Conservation (phyloP, 2,888 invertebrate species). For the Folsomia candida region DNA sequence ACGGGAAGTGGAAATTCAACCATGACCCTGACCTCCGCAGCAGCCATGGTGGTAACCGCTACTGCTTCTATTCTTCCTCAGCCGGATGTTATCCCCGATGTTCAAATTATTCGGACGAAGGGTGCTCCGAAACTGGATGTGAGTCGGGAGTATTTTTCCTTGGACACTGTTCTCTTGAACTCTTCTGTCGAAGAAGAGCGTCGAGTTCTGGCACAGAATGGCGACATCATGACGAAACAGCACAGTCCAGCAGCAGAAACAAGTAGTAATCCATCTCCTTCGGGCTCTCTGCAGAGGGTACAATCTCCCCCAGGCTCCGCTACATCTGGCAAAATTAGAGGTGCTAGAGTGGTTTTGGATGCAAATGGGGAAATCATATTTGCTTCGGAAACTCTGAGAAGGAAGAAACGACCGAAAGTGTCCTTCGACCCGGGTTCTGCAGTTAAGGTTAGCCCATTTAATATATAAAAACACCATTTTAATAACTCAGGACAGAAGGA, state of each 20-base stretch:
- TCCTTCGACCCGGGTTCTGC: slow-evolving; percentile 50
- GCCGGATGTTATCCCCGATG: slow-evolving; percentile 50
- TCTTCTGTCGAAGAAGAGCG: slow-evolving; percentile 46
- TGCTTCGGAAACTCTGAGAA: slow-evolving; percentile 47
- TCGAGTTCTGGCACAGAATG: slow-evolving; percentile 24
- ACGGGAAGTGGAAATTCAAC: slow-evolving; percentile 41
- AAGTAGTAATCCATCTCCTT: too few relatives aligned
- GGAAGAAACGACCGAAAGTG: slow-evolving; percentile 47
- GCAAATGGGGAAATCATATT: slow-evolving; percentile 50
- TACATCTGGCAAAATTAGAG: slow-evolving; percentile 44
- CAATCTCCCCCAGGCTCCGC: slow-evolving; percentile 14
- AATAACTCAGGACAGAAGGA: too few relatives aligned
- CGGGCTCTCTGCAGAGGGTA: too few relatives aligned
- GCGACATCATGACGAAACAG: slow-evolving; percentile 27
- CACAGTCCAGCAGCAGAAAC: neutral
- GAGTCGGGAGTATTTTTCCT: slow-evolving; percentile 45
- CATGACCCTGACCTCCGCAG: slow-evolving; percentile 32
- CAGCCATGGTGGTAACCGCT: slow-evolving; percentile 5
- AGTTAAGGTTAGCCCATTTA: too few relatives aligned
- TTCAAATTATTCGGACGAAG: slow-evolving; percentile 45
- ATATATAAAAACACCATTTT: too few relatives aligned
- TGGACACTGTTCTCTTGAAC: slow-evolving; percentile 50
- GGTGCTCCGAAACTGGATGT: slow-evolving; percentile 43
- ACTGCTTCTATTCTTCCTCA: slow-evolving; percentile 39
- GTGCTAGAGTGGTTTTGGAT: slow-evolving; percentile 50